Evolutionary conservation across 2,113 vertebrate genomes (phyloP).

Genomic region (Trogon surrucura): DNA sequence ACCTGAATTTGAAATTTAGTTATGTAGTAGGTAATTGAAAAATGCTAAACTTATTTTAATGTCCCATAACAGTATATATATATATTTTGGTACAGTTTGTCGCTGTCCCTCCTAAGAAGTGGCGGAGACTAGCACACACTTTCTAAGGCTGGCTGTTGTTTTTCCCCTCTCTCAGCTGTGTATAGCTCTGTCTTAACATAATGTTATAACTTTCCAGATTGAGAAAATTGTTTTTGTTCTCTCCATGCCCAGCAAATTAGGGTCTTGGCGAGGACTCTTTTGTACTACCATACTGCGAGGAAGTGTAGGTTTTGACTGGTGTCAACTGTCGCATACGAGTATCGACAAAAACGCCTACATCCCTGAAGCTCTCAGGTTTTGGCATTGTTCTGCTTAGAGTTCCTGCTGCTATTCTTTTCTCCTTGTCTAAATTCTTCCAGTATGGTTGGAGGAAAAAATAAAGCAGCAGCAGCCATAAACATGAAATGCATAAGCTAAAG

Average conservation of each 20-base stretch:
- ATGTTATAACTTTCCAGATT: not conserved
- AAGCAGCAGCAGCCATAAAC: not conserved
- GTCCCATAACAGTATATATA: accelerated
- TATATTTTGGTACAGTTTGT: not conserved
- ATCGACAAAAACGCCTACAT: not conserved
- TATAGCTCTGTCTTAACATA: not conserved
- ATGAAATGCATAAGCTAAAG: not conserved
- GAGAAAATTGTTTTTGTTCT: not conserved
- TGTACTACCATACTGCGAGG: accelerated
- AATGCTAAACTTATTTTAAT: not conserved
- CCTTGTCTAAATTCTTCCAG: not conserved
- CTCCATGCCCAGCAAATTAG: not conserved
- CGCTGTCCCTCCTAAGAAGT: not conserved
- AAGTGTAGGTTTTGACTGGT: not conserved
- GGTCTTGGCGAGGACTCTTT: not conserved
- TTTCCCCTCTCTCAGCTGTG: not conserved
- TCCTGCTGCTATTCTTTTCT: not conserved
- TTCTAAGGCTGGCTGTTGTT: not conserved
- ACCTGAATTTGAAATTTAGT: not conserved
- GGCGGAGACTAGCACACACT: not conserved
- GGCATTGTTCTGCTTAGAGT: not conserved
- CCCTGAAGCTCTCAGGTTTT: not conserved
- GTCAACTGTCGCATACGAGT: not conserved
- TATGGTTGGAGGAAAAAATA: not conserved
- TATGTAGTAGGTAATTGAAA: not conserved